Percentiles rank a stretch among this genome's conserved stretches.
These are phyloP conservation scores for Etheostoma cragini DNA, from an alignment of 2,113 vertebrate genomes.

Conservation along the genomic window DNA sequence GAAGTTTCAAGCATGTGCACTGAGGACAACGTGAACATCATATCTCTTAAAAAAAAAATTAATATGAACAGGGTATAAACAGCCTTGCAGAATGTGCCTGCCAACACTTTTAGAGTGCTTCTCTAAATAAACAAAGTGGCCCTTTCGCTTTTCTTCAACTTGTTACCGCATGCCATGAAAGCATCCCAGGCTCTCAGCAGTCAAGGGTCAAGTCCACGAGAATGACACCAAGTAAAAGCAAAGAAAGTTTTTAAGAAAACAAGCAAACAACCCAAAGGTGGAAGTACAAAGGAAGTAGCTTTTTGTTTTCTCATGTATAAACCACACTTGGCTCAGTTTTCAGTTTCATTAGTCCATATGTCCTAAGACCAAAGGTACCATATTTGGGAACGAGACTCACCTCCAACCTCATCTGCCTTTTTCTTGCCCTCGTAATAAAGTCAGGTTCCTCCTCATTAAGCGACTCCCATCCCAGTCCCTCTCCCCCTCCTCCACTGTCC, in stretches of 20 bases:
- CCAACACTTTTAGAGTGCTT: background rate
- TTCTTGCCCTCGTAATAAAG: constrained; percentile 46
- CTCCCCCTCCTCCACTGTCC: constrained; percentile 44
- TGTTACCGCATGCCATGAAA: background rate
- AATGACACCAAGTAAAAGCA: constrained; percentile 17
- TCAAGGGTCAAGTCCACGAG: constrained; percentile 18
- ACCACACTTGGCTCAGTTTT: constrained; percentile 36
- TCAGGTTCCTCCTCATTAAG: constrained; percentile 73
- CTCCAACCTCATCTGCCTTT: constrained; percentile 63
- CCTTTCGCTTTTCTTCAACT: background rate
- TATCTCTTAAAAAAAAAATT: background rate
- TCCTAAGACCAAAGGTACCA: constrained; percentile 13
- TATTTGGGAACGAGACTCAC: constrained; percentile 2
- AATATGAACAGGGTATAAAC: background rate
- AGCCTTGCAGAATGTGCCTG: background rate
- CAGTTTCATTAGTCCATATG: background rate
- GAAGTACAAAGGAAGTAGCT: constrained; percentile 47
- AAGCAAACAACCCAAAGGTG: constrained; percentile 23
- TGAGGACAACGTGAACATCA: background rate
- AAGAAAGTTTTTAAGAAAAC: constrained; percentile 23
- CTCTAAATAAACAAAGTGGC: constrained; percentile 5
- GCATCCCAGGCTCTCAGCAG: background rate
- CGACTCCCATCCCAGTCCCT: constrained; percentile 73
- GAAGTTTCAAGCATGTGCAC: constrained; percentile 3
- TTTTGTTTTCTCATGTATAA: constrained; percentile 17